Base-by-base conservation (phyloP, 2,113 vertebrate species). In the Condylura cristata region DNA sequence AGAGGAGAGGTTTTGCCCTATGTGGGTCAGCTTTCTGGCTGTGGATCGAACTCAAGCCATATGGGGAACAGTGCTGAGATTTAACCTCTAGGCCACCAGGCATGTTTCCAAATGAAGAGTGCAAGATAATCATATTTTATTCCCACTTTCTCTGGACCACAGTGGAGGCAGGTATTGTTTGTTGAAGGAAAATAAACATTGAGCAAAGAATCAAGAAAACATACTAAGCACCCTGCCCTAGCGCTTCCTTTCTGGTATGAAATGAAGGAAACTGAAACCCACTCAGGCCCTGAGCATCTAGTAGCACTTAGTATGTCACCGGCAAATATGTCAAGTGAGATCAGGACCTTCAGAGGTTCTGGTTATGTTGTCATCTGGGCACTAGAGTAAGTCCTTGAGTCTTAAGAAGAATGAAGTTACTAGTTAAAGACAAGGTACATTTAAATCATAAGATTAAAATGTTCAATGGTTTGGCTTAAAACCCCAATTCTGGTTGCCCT, bases 131-230 rank as follows among this genome's bases (percentile, higher is more conserved):
- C 2, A 39, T 32, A 17, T 70, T 87, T 84, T 46, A 9, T 85
- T 74, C 24, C 39, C 28, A 56, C n/a, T 90, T 56, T 56, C 34
- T 86, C 37, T 74, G 63, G 48, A 44, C 7, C 32, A 22, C 48
- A 58, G 72, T 60, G 70, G 56, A 85, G 16, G 41, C 70, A 63
- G 61, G 6, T 60, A 66, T 39, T 76, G 44, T 80, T 81, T 93
- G 65, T 63, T 86, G 91, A 86, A 83, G 61, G 48, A 85, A 91
- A 92, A 79, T 34, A 95, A 91, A 60, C 79, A 86, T 71, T 91
- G 9, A 18, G 3, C 48, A 56, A n/a, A 75, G 61, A 70, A 71
- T 83, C 51, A 83, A 94, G 89, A 61, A 39, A 81, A 84, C 68
- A 24, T 16, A 51, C 41, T 22, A 86, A 87, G 14, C 30, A 74